Base-by-base conservation (phyloP, 30 jellyfish, hydroid and myxozoan genomes). In the Mastigias papua region DNA sequence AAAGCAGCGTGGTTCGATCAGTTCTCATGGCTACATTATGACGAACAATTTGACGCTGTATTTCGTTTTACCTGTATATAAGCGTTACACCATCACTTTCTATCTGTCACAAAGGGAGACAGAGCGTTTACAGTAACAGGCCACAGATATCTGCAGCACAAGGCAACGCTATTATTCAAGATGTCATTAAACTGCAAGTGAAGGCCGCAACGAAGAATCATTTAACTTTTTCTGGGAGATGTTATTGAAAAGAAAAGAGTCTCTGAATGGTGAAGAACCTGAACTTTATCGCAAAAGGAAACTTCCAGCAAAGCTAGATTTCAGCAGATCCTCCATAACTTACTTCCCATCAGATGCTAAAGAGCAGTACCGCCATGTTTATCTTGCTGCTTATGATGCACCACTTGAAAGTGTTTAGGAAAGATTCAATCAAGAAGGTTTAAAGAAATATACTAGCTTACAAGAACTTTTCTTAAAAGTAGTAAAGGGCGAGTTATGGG, bases 41-140 rank as follows among this genome's bases (percentile, higher is more conserved):
- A n/a, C n/a, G n/a, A n/a, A n/a, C n/a, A n/a, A n/a, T n/a, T n/a
- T n/a, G n/a, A n/a, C n/a, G n/a, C n/a, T n/a, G n/a, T n/a, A n/a
- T n/a, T n/a, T n/a, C n/a, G n/a, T n/a, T n/a, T n/a, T n/a, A n/a
- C n/a, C n/a, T n/a, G n/a, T n/a, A n/a, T n/a, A n/a, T n/a, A n/a
- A n/a, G n/a, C n/a, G n/a, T n/a, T n/a, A n/a, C n/a, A n/a, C n/a
- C n/a, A n/a, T n/a, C n/a, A n/a, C 74, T 76, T 37, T 29, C 76
- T 62, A 87, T 42, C 96, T 80, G 34, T 76, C 86, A 68, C 72
- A 46, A 87, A 76, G 35, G 73, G 67, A n/a, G 86, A 87, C 33
- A 54, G 27, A 13, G 92, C 87, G 0, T 76, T 87, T 70, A 87
- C 91, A 34, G 86, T 62, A 21, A 34, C 96, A 62, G 86, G 96